Percentiles rank a stretch among this genome's conserved stretches.
Evolutionary conservation across 2,113 vertebrate genomes (phyloP).

Genomic region (Rhodinocichla rosea): DNA sequence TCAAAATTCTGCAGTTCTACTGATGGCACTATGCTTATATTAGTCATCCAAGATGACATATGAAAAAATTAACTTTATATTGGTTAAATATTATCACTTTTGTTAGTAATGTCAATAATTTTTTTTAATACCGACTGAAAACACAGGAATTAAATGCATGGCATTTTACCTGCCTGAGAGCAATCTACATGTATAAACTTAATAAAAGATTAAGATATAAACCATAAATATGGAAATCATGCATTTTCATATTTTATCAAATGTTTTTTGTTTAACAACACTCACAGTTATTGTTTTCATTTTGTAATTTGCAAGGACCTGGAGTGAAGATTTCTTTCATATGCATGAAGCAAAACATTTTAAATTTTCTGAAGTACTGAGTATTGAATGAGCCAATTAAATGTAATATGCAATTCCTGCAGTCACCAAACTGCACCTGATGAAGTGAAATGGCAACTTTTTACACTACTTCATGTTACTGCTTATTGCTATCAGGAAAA

Average conservation of each 20-base stretch:
- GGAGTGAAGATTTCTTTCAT: not conserved
- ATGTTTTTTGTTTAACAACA: not conserved
- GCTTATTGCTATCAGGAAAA: not conserved
- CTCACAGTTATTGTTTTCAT: not conserved
- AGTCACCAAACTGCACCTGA: not conserved
- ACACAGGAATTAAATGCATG: not conserved
- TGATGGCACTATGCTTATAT: not conserved
- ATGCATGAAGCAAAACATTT: fast-evolving
- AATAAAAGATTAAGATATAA: not conserved
- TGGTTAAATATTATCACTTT: not conserved
- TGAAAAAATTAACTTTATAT: not conserved
- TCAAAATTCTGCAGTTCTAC: not conserved
- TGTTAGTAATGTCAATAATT: not conserved
- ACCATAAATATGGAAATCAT: not conserved
- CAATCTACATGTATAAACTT: not conserved
- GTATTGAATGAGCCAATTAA: not conserved
- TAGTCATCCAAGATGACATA: not conserved
- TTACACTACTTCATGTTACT: not conserved
- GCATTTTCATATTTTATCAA: not conserved
- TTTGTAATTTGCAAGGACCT: not conserved
- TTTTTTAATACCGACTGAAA: not conserved
- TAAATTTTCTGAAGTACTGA: not conserved
- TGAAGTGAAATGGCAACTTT: not conserved
- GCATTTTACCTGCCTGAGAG: not conserved
- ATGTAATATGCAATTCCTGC: not conserved